Evolutionary conservation across 2,797 vertebrate genomes (phyloP).

Genomic region (Aphelocoma californica): DNA sequence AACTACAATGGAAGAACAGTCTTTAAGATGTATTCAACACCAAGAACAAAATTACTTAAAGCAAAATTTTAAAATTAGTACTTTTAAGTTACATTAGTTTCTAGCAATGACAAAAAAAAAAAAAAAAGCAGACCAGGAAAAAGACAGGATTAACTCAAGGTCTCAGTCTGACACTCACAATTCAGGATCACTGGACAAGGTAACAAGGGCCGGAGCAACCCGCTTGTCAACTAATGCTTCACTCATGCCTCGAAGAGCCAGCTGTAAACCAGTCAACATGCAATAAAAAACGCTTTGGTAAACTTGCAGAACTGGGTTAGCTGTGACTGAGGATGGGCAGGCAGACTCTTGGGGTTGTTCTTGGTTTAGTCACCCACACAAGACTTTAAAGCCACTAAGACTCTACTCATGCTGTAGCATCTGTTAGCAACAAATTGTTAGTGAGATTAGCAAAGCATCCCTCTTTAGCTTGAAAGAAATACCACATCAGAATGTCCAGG

Average conservation of each 20-base stretch:
- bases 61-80: conserved; percentile 69
- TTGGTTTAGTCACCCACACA: conserved; percentile 69
- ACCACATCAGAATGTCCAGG: conserved; percentile 63
- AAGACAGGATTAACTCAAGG: conserved; percentile 79
- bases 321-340: conserved; percentile 82
- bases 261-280: conserved; percentile 95
- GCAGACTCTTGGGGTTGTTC: conserved; percentile 72
- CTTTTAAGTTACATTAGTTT: conserved; percentile 76
- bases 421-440: conserved; percentile 70
- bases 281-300: conserved; percentile 81
- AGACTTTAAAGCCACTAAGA: conserved; percentile 67
- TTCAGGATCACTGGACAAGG: conserved; percentile 99
- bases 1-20: conserved; percentile 77
- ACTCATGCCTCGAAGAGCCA: conserved; percentile 98
- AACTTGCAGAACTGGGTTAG: conserved; percentile 78
- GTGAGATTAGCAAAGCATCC: conserved; percentile 76
- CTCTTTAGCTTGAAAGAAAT: conserved; percentile 80
- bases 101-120: conserved; percentile 62
- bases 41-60: neutral
- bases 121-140: conserved; percentile 72
- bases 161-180: conserved; percentile 93
- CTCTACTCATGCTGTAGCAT: conserved; percentile 67
- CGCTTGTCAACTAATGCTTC: conserved; percentile 99
- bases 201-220: conserved; percentile 98
- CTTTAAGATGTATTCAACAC: conserved; percentile 49